A percentile compares a stretch with the other conserved stretches of the same genome.
phyloP scores from a whole-genome alignment of 2,113 vertebrate genomes.

The Takifugu flavidus region DNA sequence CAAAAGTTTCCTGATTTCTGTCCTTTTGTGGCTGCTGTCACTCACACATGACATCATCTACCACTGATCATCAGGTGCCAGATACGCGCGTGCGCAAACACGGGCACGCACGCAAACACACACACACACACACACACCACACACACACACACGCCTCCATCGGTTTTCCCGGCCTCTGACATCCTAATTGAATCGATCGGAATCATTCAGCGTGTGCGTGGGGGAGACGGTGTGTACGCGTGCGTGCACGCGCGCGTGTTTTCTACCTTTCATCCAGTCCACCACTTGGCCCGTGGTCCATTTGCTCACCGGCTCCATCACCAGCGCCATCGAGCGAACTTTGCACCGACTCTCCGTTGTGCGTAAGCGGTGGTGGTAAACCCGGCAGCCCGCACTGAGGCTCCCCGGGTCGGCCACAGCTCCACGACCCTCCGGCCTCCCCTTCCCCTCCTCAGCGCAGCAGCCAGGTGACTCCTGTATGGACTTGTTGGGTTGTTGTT shows the following conservation, averaged over 20 bases:
- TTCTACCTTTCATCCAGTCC: constrained; percentile 78
- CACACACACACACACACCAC: constrained; percentile 18
- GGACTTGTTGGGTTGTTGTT: neutral
- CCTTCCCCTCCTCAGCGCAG: neutral
- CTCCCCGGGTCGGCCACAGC: constrained; percentile 17
- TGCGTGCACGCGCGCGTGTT: neutral
- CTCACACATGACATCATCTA: constrained; percentile 49
- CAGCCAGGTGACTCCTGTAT: constrained; percentile 43
- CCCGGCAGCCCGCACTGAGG: constrained; percentile 13
- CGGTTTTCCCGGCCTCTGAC: constrained; percentile 4
- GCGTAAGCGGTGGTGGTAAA: constrained; percentile 22
- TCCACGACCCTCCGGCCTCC: neutral
- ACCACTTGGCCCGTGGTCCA: constrained; percentile 77
- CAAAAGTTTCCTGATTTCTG: constrained; percentile 13
- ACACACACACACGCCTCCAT: constrained; percentile 32
- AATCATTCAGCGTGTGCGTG: neutral
- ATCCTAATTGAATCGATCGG: neutral
- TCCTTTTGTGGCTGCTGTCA: constrained; percentile 18
- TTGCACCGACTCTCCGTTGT: constrained; percentile 53
- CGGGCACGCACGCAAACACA: constrained; percentile 9
- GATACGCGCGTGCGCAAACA: constrained; percentile 18
- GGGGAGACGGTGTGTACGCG: neutral
- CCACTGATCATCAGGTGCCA: constrained; percentile 59
- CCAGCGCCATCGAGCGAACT: constrained; percentile 74
- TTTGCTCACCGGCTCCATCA: constrained; percentile 80